Conservation (phyloP, 2,113 vertebrate species). For the Paramisgurnus dabryanus region DNA sequence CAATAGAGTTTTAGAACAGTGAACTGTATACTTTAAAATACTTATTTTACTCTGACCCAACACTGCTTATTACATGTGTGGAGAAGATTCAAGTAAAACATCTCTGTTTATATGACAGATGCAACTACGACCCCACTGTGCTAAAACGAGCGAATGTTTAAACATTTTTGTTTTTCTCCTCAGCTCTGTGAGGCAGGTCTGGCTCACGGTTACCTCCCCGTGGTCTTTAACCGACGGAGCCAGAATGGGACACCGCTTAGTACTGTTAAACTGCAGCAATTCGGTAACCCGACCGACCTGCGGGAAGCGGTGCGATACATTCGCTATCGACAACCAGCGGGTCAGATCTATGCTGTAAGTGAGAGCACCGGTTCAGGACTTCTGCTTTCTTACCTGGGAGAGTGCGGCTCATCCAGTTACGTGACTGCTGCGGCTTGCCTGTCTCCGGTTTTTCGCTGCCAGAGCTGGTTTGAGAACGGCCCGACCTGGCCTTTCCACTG, state of each 20-base stretch:
- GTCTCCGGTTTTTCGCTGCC: slow-evolving; percentile 80
- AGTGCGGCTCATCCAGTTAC: slow-evolving; percentile 83
- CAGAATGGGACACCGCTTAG: slow-evolving; percentile 83
- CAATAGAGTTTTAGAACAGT: slow-evolving; percentile 11
- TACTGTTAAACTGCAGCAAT: slow-evolving; percentile 82
- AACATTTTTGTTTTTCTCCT: slow-evolving; percentile 14
- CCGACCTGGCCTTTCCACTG: slow-evolving; percentile 72
- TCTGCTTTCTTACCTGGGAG: slow-evolving; percentile 81
- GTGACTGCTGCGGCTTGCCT: slow-evolving; percentile 80
- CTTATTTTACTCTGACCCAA: neutral
- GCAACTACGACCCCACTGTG: neutral
- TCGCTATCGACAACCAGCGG: slow-evolving; percentile 75
- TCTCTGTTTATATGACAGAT: slow-evolving; percentile 28
- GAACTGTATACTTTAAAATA: neutral
- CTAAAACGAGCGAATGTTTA: neutral
- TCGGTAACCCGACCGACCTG: slow-evolving; percentile 80
- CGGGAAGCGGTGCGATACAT: slow-evolving; percentile 81
- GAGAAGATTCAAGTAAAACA: slow-evolving; percentile 12
- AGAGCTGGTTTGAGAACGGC: slow-evolving; percentile 80
- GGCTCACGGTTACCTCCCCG: slow-evolving; percentile 77
- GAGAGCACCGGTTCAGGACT: slow-evolving; percentile 82
- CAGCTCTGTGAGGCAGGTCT: slow-evolving; percentile 79
- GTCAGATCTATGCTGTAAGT: slow-evolving; percentile 77
- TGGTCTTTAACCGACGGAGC: slow-evolving; percentile 83
- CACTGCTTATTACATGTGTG: slow-evolving; percentile 19